Evolutionary conservation across 2,888 invertebrate species (phyloP), one percentile per base, ranked within the genome.

Genomic region (Xiphydria camelus): DNA sequence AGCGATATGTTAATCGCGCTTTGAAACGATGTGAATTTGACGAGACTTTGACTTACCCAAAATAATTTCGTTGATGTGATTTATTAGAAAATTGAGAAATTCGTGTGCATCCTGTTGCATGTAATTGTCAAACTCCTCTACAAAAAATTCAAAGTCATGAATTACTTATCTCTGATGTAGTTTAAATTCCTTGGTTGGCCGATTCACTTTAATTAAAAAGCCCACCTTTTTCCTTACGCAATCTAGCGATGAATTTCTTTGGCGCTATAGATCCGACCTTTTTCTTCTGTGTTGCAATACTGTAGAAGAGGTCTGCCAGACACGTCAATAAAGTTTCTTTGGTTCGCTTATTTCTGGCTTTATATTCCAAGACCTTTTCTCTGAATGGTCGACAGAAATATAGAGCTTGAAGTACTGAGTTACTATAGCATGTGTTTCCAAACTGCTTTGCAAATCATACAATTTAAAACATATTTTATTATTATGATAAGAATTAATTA

Each of bases 51-150:
- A 77, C 83, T 83, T 80, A 88, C 94, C 94, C 80, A 96, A 82
- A 68, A 99, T 91, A 65, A 95, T 94, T 82, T 97, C 97, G 78
- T 95, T 96, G 68, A 97, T 96, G 72, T 95, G 94, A 79, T 99
- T 99, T 55, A 99, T 91, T 52, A 99, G 83, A 78, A 98, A 99
- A 78, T 99, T 99, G 53, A 99, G 83, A 80, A 99, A 99, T 76
- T 99, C 99, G 76, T 99, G 99, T 36, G 99, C 99, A 86, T 99
- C 99, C 79, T 99, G 99, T 77, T 99, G 98, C 92, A 97, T 94
- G 73, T 97, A 99, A 78, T 99, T 99, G 79, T 99, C 98, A 81
- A 99, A 99, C 73, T 96, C 90, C 80, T 96, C 97, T 94, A 84
- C 49, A 84, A 85, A 61, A 66, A 45, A 53, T 29, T 29, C 1